Evolutionary conservation across 2,113 vertebrate genomes (phyloP).

Genomic region (Procavia capensis): DNA sequence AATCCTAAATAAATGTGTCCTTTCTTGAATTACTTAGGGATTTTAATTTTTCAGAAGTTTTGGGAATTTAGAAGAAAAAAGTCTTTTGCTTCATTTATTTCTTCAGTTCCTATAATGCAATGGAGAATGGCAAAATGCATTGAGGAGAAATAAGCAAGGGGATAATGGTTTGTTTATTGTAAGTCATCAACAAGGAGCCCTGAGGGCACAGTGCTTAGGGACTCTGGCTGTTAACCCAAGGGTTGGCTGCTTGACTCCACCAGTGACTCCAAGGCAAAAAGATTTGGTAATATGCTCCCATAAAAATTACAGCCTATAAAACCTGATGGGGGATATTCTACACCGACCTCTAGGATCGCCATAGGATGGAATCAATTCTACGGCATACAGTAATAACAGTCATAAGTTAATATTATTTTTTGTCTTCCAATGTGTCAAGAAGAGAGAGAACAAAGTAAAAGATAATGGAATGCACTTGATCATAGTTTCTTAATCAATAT

Average conservation of each 20-base stretch:
- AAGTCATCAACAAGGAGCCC: not conserved
- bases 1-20: not conserved
- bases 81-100: not conserved
- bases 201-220: too few relatives aligned
- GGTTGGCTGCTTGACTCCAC: too few relatives aligned
- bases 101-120: not conserved
- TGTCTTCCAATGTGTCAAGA: too few relatives aligned
- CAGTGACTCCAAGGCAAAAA: too few relatives aligned
- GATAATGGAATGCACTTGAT: not conserved
- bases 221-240: too few relatives aligned
- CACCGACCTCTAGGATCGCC: too few relatives aligned
- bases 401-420: too few relatives aligned
- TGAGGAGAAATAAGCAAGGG: not conserved
- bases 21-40: not conserved
- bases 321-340: too few relatives aligned
- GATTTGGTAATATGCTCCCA: too few relatives aligned
- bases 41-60: not conserved
- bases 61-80: not conserved
- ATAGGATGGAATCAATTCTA: too few relatives aligned
- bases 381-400: too few relatives aligned
- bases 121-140: not conserved
- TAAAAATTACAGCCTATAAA: too few relatives aligned
- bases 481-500: not conserved
- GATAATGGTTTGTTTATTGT: not conserved
- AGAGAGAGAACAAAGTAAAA: not conserved